A percentile compares a stretch with the other conserved stretches of the same genome.
Conservation (phyloP, 2,797 vertebrate species). For the Silurus lanzhouensis region DNA sequence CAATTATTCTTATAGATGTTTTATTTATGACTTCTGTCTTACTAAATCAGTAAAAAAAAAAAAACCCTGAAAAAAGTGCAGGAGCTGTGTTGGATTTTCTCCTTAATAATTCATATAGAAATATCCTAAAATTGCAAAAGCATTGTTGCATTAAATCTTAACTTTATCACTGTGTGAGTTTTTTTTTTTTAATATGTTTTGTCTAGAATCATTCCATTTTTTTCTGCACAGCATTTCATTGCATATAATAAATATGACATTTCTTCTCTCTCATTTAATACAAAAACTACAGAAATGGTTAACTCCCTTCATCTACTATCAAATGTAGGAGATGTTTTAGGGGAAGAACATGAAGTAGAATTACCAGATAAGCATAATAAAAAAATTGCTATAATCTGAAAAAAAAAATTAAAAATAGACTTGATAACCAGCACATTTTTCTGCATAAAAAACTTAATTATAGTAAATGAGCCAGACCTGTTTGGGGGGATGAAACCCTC, state of each 20-base stretch:
- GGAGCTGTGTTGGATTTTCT: neutral
- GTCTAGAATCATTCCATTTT: neutral
- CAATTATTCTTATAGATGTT: neutral
- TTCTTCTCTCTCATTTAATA: neutral
- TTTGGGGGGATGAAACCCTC: conserved; percentile 74
- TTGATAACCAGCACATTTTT: neutral
- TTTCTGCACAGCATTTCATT: neutral
- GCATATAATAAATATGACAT: neutral
- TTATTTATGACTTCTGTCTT: neutral
- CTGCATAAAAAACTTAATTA: neutral
- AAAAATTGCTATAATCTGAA: neutral
- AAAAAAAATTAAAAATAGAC: neutral
- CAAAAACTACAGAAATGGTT: neutral
- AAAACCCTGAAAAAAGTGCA: too few species aligned
- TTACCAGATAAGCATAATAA: neutral
- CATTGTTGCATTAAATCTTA: neutral
- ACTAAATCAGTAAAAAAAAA: too few species aligned
- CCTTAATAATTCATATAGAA: neutral
- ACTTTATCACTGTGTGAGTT: neutral
- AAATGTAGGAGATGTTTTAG: neutral
- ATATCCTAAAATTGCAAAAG: neutral
- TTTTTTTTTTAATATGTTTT: neutral
- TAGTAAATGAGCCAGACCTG: conserved; percentile 75
- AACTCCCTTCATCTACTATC: neutral
- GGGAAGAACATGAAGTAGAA: neutral